A percentile compares a stretch with the other conserved stretches of the same genome.
Conservation (phyloP, 2,797 vertebrate species). For the Leontopithecus rosalia region DNA sequence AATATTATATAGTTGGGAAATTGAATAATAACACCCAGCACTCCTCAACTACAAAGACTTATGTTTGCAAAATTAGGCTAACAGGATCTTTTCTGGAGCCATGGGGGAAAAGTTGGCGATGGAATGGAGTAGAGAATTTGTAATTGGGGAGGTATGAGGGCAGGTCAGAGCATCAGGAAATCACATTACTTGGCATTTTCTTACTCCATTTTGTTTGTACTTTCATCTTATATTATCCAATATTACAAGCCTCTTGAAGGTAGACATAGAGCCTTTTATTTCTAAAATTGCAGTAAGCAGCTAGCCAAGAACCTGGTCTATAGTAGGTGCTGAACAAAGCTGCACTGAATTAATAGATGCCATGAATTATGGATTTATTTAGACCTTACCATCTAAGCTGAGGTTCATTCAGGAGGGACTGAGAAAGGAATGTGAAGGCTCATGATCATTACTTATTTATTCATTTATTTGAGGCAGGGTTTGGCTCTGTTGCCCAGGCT, state of each 20-base stretch:
- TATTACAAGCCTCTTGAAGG: background rate
- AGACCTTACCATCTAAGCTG: background rate
- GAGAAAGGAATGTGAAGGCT: background rate
- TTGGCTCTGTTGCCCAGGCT: background rate
- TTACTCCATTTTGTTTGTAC: background rate
- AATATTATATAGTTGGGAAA: background rate
- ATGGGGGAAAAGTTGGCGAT: background rate
- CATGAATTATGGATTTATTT: background rate
- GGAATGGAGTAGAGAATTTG: background rate
- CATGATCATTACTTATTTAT: background rate
- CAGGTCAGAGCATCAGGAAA: background rate
- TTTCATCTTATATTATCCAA: background rate
- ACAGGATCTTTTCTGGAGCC: background rate
- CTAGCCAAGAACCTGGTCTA: background rate
- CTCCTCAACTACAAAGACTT: background rate
- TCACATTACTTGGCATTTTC: background rate
- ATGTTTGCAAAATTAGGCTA: background rate
- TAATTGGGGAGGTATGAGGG: background rate
- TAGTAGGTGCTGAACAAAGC: background rate
- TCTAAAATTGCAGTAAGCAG: background rate
- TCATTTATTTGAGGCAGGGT: background rate
- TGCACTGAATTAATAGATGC: background rate
- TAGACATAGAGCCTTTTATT: background rate
- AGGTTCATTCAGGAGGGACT: background rate
- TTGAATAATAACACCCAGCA: no score